Conservation (phyloP, 2,797 vertebrate species). For the Cirrhinus mrigala region DNA sequence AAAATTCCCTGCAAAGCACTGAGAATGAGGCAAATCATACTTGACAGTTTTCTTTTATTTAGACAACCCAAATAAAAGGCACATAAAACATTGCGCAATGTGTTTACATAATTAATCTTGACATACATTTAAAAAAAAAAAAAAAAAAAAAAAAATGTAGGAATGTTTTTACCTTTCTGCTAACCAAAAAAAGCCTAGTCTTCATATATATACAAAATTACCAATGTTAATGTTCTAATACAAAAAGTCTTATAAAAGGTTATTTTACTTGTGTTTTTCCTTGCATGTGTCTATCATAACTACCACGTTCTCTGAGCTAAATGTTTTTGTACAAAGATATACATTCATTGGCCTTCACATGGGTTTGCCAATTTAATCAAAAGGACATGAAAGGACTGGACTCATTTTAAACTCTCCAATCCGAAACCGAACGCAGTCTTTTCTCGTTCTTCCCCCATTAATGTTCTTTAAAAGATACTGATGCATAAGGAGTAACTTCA, state of each 20-base stretch:
- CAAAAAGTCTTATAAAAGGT: constrained; percentile 99
- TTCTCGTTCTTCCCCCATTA: constrained; percentile 12
- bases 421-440: constrained; percentile 68
- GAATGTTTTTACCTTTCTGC: constrained; percentile 99
- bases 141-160: constrained; percentile 91
- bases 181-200: constrained; percentile 98
- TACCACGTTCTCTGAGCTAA: constrained; percentile 92
- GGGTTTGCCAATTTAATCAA: constrained; percentile 76
- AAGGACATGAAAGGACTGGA: constrained; percentile 63
- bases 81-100: constrained; percentile 93
- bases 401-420: constrained; percentile 69
- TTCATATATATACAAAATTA: constrained; percentile 97
- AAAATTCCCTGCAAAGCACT: not conserved
- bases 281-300: constrained; percentile 90
- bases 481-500: constrained; percentile 56
- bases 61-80: constrained; percentile 99
- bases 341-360: constrained; percentile 86
- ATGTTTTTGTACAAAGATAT: constrained; percentile 90
- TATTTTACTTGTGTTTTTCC: constrained; percentile 81
- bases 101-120: constrained; percentile 98
- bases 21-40: constrained; percentile 65
- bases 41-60: constrained; percentile 94
- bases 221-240: constrained; percentile 99
- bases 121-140: constrained; percentile 92
- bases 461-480: constrained; percentile 59